Base-by-base conservation (phyloP, 1,140 invertebrate genomes). In the Bilobella aurantiaca region DNA sequence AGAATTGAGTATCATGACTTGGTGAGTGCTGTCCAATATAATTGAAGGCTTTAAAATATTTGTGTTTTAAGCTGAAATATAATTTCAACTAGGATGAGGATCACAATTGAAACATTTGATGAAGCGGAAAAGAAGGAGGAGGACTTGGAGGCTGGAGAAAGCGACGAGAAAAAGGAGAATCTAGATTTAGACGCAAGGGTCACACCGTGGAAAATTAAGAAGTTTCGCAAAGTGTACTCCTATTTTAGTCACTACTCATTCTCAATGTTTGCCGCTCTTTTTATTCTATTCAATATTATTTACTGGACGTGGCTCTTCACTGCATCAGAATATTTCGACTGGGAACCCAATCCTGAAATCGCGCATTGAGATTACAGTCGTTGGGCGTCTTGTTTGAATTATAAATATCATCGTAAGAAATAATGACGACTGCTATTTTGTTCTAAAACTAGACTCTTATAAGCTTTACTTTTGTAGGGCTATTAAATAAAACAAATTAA, bases 251-350 rank as follows among this genome's bases (percentile, higher is more conserved):
- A 18, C 34, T 42, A 12, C 18, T 42, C 62, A 1, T 64, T 64
- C 25, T 2, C 32, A 3, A 57, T 53, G 29, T 64, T 64, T 29
- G 47, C 62, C 2, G 29, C 57, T 8, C 47, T 64, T 23, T 64
- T 64, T 32, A 25, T 58, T 8, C 3, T 30, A 1, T 64, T 64
- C 49, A 64, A 64, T 32, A 30, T 64, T 14, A 25, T 56, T 56
- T 64, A 64, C 31, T 64, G 62, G 62, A 64, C 21, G 3, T 64
- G 62, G 62, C 49, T 64, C 3, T 30, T 64, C 14, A 29, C 30
- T 1, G 47, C 47, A 12, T 57, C 47, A 14, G 49, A 64, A 53
- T 64, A 64, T 30, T 64, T 64, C 23, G 31, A 53, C 30, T 64
- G 62, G 62, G 53, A 30, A 23, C 18, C 34, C 34, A n/a, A n/a